These are phyloP conservation scores for Myathropa florea DNA, from an alignment of 2,888 invertebrate genomes.

Conservation along the genomic window DNA sequence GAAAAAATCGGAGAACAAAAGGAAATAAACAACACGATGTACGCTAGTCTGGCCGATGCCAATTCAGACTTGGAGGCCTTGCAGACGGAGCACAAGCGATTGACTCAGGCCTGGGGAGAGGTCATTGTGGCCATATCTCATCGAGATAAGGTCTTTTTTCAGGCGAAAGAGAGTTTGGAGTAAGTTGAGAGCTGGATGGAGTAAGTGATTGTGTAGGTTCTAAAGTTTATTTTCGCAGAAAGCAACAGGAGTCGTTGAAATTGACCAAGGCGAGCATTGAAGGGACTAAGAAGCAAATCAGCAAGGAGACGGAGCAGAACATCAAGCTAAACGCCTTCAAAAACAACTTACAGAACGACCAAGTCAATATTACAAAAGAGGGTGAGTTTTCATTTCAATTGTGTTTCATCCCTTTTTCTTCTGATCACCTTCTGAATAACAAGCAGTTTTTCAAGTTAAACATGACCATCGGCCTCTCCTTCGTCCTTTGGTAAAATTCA, in stretches of 20 bases:
- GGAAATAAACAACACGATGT: constrained; percentile 83
- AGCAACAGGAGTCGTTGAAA: constrained; percentile 83
- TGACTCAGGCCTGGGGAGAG: constrained; percentile 88
- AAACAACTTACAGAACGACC: constrained; percentile 83
- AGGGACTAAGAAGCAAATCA: constrained; percentile 85
- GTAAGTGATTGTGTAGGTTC: neutral
- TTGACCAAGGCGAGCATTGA: constrained; percentile 84
- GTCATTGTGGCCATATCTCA: constrained; percentile 87
- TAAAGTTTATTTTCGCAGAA: constrained; percentile 79
- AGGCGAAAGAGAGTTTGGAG: constrained; percentile 84
- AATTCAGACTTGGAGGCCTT: constrained; percentile 88
- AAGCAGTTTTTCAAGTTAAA: too few relatives aligned
- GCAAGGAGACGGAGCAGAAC: constrained; percentile 86
- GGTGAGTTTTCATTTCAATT: constrained; percentile 73
- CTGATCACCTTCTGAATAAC: neutral
- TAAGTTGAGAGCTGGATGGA: constrained; percentile 75
- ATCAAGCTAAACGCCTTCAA: constrained; percentile 84
- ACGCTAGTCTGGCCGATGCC: constrained; percentile 85
- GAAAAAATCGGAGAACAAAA: constrained; percentile 86
- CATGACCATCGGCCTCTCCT: too few relatives aligned
- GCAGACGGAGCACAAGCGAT: constrained; percentile 86
- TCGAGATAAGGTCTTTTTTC: constrained; percentile 85
- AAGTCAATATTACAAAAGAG: constrained; percentile 75
- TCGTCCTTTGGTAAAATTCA: too few relatives aligned
- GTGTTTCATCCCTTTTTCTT: neutral